These are phyloP conservation scores for Sinonovacula constricta DNA, from an alignment of 1,140 invertebrate species.

Conservation along the genomic window DNA sequence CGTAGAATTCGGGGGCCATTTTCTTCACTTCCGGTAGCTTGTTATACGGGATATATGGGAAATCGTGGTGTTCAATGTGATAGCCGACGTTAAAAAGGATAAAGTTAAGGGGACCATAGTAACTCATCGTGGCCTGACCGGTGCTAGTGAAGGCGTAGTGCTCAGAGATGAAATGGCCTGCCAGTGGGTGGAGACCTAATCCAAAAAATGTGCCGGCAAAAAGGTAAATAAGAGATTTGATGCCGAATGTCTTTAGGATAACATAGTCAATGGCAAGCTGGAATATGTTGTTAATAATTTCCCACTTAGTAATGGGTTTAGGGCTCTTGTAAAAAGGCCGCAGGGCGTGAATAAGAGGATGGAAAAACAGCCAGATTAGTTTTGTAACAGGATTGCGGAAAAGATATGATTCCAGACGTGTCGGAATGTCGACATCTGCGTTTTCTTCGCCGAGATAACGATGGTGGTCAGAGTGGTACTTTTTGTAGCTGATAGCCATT, in stretches of 20 bases:
- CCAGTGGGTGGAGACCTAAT: conserved; percentile 98
- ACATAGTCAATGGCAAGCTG: conserved; percentile 91
- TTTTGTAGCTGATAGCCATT: conserved; percentile 77
- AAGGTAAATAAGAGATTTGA: conserved; percentile 89
- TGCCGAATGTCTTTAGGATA: conserved; percentile 89
- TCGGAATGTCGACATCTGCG: conserved; percentile 76
- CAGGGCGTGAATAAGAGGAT: conserved; percentile 73
- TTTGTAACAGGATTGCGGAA: conserved; percentile 75
- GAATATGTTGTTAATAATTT: conserved; percentile 90
- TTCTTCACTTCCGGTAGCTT: conserved; percentile 81
- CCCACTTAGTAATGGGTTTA: conserved; percentile 88
- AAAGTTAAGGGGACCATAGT: conserved; percentile 97
- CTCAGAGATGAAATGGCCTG: conserved; percentile 99
- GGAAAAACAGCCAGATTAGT: conserved; percentile 73
- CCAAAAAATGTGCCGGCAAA: conserved; percentile 92
- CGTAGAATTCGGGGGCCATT: conserved; percentile 97
- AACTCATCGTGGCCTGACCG: conserved; percentile 98
- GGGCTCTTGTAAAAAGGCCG: conserved; percentile 81
- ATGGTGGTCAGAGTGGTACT: conserved; percentile 78
- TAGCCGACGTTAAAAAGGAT: conserved; percentile 98
- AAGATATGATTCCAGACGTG: conserved; percentile 71
- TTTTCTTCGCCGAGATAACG: conserved; percentile 74
- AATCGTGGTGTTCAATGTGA: conserved; percentile 80
- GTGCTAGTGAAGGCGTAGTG: conserved; percentile 99
- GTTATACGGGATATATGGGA: conserved; percentile 75